phyloP scores from a whole-genome alignment of 2,113 vertebrate species.

The Oriolus oriolus region DNA sequence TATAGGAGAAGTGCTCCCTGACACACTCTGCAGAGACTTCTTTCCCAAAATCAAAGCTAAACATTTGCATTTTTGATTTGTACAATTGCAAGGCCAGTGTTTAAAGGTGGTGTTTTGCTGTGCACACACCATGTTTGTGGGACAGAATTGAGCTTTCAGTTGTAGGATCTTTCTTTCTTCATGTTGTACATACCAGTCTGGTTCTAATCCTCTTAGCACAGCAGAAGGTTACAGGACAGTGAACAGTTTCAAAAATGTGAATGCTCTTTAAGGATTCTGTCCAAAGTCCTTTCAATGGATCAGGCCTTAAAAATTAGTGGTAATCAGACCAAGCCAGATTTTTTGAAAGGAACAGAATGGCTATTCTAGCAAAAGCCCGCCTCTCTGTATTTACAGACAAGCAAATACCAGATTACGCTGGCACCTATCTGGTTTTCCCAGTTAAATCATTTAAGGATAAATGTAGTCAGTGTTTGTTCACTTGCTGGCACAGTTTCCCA shows the following conservation, averaged over 20 bases:
- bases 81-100: conserved; percentile 26
- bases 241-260: conserved; percentile 20
- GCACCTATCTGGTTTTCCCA: not conserved
- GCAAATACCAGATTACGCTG: not conserved
- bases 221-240: conserved; percentile 28
- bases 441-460: conserved; percentile 7
- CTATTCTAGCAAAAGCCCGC: not conserved
- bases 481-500: conserved; percentile 19
- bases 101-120: conserved; percentile 27
- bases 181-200: not conserved
- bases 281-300: conserved; percentile 1
- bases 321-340: not conserved
- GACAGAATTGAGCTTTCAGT: conserved; percentile 29
- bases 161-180: conserved; percentile 16
- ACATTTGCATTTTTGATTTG: conserved; percentile 18
- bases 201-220: conserved; percentile 41
- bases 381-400: not conserved
- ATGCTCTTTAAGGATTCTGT: not conserved
- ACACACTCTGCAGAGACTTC: not conserved
- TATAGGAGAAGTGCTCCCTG: conserved; percentile 79
- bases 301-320: conserved; percentile 2
- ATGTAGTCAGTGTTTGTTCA: not conserved
- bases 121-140: not conserved
- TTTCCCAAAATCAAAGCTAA: not conserved
- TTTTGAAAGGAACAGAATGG: conserved; percentile 7